Evolutionary conservation across 2,113 vertebrate genomes (phyloP).

Genomic region (Aptenodytes forsteri): DNA sequence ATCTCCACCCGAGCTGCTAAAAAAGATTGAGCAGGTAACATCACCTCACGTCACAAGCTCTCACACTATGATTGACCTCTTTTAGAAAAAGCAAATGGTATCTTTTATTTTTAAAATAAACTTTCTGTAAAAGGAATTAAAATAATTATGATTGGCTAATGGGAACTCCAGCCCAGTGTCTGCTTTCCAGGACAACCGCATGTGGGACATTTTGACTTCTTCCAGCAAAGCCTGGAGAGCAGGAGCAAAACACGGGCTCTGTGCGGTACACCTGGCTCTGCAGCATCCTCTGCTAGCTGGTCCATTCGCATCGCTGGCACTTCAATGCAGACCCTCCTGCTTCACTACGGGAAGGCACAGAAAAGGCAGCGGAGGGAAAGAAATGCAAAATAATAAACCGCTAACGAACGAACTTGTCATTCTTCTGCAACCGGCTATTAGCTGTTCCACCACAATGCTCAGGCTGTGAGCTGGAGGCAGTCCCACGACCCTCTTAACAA

Average conservation of each 20-base stretch:
- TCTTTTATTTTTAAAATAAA: neutral
- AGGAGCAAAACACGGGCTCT: neutral
- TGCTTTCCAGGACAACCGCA: neutral
- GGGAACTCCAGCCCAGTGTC: neutral
- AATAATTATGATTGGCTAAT: neutral
- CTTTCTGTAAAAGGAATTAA: neutral
- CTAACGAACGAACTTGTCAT: accelerated
- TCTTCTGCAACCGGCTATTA: neutral
- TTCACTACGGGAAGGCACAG: neutral
- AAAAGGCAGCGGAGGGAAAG: neutral
- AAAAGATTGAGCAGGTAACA: slow-evolving; percentile 85
- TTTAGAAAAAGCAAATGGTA: neutral
- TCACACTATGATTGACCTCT: neutral
- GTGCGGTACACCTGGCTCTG: neutral
- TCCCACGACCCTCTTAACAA: neutral
- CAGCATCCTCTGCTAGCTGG: too few relatives aligned
- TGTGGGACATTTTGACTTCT: neutral
- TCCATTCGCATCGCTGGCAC: accelerated
- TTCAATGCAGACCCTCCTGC: neutral
- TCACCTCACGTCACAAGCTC: neutral
- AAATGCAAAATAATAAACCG: neutral
- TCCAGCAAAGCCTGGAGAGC: neutral
- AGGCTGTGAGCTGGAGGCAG: neutral
- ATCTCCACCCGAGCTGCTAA: slow-evolving; percentile 76
- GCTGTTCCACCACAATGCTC: accelerated